These are phyloP conservation scores for Halichoerus grypus DNA, from an alignment of 2,113 vertebrate species.

Conservation along the genomic window DNA sequence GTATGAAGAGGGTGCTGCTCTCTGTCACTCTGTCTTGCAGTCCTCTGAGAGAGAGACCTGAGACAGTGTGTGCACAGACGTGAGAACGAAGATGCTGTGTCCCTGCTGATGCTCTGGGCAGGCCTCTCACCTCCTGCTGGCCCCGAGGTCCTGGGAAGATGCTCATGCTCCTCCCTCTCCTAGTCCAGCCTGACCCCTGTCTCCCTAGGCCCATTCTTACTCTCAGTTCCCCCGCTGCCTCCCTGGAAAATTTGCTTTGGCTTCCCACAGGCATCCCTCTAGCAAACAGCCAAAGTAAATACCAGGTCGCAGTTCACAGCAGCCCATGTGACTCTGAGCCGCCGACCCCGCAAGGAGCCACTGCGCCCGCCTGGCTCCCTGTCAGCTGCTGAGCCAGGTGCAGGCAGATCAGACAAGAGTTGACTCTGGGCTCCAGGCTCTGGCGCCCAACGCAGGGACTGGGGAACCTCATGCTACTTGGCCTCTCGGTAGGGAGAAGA, in stretches of 20 bases:
- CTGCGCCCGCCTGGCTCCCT: neutral
- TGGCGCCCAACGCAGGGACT: neutral
- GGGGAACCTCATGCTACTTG: neutral
- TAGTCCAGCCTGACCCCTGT: neutral
- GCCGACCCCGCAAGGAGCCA: neutral
- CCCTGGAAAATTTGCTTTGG: neutral
- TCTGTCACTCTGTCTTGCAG: neutral
- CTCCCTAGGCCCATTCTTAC: neutral
- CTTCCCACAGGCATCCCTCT: neutral
- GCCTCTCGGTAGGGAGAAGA: neutral
- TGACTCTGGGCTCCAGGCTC: neutral
- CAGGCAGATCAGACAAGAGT: neutral
- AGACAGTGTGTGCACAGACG: neutral
- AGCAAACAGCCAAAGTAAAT: conserved; percentile 56
- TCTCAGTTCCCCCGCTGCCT: neutral
- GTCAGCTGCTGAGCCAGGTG: neutral
- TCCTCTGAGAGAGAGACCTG: neutral
- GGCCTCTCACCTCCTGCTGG: neutral
- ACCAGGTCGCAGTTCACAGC: neutral
- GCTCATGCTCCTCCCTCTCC: neutral
- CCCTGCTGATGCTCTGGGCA: neutral
- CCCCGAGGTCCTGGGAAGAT: conserved; percentile 14
- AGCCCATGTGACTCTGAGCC: neutral
- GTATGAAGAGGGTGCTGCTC: neutral
- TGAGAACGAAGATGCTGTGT: neutral